phyloP scores from a whole-genome alignment of 1,140 invertebrate species.

The Magallana ariakensis region DNA sequence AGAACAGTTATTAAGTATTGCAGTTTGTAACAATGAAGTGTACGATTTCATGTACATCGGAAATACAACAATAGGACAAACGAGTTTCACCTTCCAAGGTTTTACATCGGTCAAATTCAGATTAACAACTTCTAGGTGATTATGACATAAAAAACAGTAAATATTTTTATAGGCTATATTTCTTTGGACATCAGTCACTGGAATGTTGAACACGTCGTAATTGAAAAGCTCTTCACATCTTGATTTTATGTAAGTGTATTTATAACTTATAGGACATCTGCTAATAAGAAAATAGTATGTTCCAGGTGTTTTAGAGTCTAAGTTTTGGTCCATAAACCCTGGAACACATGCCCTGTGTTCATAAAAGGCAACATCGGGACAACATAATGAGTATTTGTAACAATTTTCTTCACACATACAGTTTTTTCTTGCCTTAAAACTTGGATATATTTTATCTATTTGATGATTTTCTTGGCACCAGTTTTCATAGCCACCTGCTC shows the following conservation, averaged over 20 bases:
- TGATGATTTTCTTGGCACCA: neutral
- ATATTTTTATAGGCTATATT: neutral
- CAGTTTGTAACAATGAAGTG: neutral
- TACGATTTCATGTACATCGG: neutral
- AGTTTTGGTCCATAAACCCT: neutral
- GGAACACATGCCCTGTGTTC: neutral
- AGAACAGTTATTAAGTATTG: neutral
- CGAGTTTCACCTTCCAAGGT: neutral
- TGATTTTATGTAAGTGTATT: neutral
- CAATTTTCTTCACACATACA: neutral
- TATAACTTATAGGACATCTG: neutral
- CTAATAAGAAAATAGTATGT: neutral
- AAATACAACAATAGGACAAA: neutral
- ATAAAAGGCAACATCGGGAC: neutral
- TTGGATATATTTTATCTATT: neutral
- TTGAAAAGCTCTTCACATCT: neutral
- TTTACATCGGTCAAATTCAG: neutral
- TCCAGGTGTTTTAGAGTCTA: neutral
- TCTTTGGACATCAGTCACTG: neutral
- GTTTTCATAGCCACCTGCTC: neutral
- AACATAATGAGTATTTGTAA: neutral
- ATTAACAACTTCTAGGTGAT: neutral
- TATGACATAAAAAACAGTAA: conserved; percentile 8
- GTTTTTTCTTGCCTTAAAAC: neutral
- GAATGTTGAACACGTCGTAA: neutral